Conservation (phyloP, 1,140 invertebrate species). For the Listronotus oregonensis region DNA sequence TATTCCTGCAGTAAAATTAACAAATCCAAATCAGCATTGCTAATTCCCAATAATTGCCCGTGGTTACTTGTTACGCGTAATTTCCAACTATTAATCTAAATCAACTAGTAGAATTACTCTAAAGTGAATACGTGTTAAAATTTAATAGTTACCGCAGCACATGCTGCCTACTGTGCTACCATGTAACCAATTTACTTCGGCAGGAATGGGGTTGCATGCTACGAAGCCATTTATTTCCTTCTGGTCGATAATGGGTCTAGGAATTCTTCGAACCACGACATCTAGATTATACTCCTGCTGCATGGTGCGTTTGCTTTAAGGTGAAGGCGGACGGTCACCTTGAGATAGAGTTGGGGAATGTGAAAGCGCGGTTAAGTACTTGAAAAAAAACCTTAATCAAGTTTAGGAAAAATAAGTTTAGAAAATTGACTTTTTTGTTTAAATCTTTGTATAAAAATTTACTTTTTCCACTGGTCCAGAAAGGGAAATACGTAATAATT, state of each 20-base stretch:
- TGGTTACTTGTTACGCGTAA: neutral
- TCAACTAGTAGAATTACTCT: conserved; percentile 7
- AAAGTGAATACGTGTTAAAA: conserved; percentile 21
- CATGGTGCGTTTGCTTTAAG: conserved; percentile 19
- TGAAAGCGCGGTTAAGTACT: too few species aligned
- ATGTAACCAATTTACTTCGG: conserved; percentile 26
- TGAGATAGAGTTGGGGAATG: neutral
- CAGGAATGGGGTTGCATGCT: conserved; percentile 24
- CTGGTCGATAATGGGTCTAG: conserved; percentile 17
- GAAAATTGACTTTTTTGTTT: too few species aligned
- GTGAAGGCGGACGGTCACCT: conserved; percentile 3
- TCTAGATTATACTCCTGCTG: conserved; percentile 24
- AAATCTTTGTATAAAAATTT: too few species aligned
- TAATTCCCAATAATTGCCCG: too few species aligned
- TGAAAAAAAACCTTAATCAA: too few species aligned
- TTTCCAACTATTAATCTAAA: conserved; percentile 20
- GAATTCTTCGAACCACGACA: conserved; percentile 23
- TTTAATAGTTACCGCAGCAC: conserved; percentile 11
- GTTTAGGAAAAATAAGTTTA: too few species aligned
- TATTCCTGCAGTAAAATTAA: too few species aligned
- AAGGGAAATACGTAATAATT: too few species aligned
- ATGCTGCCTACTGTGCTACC: conserved; percentile 28
- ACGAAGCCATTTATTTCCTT: conserved; percentile 17
- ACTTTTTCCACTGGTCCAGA: too few species aligned
- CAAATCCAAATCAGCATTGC: too few species aligned